A percentile compares a stretch with the other conserved stretches of the same genome.
Evolutionary conservation across 2,797 vertebrate genomes (phyloP).

Genomic region (Karalla daura): DNA sequence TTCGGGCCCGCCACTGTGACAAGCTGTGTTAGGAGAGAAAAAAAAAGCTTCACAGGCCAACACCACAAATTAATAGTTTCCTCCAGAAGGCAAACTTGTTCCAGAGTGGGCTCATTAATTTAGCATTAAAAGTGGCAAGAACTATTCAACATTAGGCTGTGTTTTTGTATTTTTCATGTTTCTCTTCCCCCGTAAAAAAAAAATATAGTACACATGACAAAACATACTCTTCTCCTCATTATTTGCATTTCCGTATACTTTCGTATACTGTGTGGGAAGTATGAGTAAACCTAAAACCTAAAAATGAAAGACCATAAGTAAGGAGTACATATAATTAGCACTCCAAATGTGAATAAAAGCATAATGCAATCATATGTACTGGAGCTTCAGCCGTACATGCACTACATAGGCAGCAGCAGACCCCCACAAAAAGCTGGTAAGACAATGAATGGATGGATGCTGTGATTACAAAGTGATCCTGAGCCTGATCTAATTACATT

Average conservation of each 20-base stretch:
- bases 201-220: too few relatives aligned
- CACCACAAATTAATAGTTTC: constrained; percentile 85
- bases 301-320: neutral
- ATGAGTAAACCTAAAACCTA: constrained; percentile 1
- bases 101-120: constrained; percentile 80
- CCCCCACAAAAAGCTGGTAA: too few relatives aligned
- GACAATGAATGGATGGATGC: too few relatives aligned
- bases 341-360: too few relatives aligned
- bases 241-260: neutral
- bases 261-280: neutral
- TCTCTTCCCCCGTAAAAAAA: neutral
- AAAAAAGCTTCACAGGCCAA: constrained; percentile 71
- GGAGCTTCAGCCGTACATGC: too few relatives aligned
- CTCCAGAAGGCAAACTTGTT: constrained; percentile 77
- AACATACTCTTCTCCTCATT: neutral
- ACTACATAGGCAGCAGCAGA: too few relatives aligned
- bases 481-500: too few relatives aligned
- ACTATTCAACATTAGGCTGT: constrained; percentile 47
- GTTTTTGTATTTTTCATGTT: constrained; percentile 20
- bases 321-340: neutral
- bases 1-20: constrained; percentile 73
- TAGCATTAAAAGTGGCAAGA: constrained; percentile 65
- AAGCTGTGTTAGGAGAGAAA: constrained; percentile 59
- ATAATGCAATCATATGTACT: too few relatives aligned
- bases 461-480: too few relatives aligned